phyloP scores from a whole-genome alignment of 2,888 invertebrate species.

The Mesoligia furuncula region DNA sequence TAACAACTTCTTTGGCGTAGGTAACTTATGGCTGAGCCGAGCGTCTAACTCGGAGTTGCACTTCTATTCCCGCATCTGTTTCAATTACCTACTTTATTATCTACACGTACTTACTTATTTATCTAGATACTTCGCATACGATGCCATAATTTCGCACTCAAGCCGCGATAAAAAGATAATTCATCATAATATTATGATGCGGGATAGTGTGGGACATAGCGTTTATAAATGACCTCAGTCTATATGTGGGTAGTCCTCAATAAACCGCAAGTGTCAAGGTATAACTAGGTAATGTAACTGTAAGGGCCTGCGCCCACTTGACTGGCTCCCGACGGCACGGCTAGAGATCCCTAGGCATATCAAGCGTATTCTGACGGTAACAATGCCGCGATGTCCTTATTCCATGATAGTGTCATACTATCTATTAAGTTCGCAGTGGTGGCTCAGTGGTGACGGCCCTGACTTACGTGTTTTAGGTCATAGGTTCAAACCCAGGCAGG shows the following conservation, averaged over 20 bases:
- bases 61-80: slow-evolving; percentile 2
- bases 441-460: no score
- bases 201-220: slow-evolving; percentile 28
- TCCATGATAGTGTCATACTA: no score
- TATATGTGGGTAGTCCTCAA: slow-evolving; percentile 4
- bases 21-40: neutral
- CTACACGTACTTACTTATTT: neutral
- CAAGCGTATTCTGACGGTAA: no score
- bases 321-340: neutral
- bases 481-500: no score
- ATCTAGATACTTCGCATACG: neutral
- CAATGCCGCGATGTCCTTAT: no score
- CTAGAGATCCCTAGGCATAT: neutral
- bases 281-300: neutral
- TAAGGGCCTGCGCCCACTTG: neutral
- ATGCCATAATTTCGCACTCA: neutral
- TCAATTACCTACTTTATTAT: neutral
- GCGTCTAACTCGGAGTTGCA: neutral
- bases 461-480: no score
- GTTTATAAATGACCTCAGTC: neutral
- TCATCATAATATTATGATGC: slow-evolving; percentile 25
- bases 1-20: neutral
- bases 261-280: slow-evolving; percentile 16
- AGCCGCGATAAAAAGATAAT: neutral
- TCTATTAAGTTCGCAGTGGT: no score